Percentiles rank a stretch among this genome's conserved stretches.
These are phyloP conservation scores for Melipona bicolor DNA, from an alignment of 2,888 invertebrate species.

Conservation along the genomic window DNA sequence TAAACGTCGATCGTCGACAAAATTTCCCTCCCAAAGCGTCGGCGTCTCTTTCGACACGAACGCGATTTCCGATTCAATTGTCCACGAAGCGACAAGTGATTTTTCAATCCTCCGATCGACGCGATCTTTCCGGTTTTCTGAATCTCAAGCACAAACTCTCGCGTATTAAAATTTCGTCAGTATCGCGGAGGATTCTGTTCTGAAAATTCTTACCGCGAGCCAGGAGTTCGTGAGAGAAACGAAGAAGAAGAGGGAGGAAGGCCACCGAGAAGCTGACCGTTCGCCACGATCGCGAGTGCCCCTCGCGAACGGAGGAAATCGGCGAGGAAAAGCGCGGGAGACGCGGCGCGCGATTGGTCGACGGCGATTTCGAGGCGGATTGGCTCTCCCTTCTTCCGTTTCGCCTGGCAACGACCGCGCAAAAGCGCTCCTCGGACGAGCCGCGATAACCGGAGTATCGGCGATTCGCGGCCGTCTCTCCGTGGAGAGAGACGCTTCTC, in stretches of 20 bases:
- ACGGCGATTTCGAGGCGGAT: conserved; percentile 12
- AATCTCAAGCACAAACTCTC: too few relatives aligned
- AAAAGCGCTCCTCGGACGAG: conserved; percentile 6
- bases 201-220: background rate
- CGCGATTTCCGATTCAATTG: too few relatives aligned
- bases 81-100: too few relatives aligned
- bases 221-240: background rate
- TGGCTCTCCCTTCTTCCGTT: conserved; percentile 18
- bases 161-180: too few relatives aligned
- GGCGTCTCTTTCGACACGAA: background rate
- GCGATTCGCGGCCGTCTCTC: conserved; percentile 9
- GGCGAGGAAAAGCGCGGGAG: background rate
- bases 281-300: background rate
- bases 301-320: background rate
- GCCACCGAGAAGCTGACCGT: background rate
- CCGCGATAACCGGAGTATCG: conserved; percentile 24
- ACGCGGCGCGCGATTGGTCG: background rate
- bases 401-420: conserved; percentile 27
- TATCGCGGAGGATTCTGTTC: too few relatives aligned
- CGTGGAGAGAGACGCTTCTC: background rate
- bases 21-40: background rate
- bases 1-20: background rate
- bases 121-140: background rate
- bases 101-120: background rate
- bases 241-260: background rate